These are phyloP conservation scores for Drosophila melanica DNA, from an alignment of 1,140 invertebrate species.

Conservation along the genomic window DNA sequence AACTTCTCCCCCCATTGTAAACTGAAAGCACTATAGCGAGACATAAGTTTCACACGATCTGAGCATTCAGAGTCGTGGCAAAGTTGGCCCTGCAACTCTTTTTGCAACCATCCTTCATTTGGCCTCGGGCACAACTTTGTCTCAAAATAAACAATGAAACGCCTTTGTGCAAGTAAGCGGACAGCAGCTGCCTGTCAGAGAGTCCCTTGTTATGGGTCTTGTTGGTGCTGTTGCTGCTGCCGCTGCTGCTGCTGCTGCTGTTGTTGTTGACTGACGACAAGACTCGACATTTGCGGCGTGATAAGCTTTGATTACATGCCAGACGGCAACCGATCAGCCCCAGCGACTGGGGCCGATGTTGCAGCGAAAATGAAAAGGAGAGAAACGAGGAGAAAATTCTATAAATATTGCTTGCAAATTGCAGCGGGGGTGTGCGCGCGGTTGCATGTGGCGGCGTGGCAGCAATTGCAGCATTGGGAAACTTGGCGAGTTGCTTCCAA, in stretches of 20 bases:
- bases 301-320: constrained; percentile 56
- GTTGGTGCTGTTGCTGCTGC: neutral
- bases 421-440: constrained; percentile 1
- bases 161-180: constrained; percentile 19
- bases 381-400: constrained; percentile 31
- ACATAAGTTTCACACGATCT: constrained; percentile 16
- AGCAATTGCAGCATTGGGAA: constrained; percentile 38
- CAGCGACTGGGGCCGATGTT: constrained; percentile 1
- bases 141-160: constrained; percentile 51
- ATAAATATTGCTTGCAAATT: constrained; percentile 42
- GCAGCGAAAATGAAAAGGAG: constrained; percentile 9
- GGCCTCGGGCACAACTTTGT: constrained; percentile 29
- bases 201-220: constrained; percentile 18
- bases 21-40: neutral
- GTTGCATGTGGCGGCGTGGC: neutral
- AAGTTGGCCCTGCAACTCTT: constrained; percentile 2
- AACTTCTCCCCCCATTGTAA: neutral
- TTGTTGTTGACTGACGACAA: neutral
- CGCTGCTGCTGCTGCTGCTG: neutral
- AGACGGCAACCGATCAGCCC: constrained; percentile 27
- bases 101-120: constrained; percentile 31
- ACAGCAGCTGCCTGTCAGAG: constrained; percentile 17
- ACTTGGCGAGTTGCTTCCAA: constrained; percentile 43
- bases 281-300: constrained; percentile 30
- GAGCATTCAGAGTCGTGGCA: neutral